phyloP scores from a whole-genome alignment of 2,797 vertebrate genomes.

The Champsocephalus esox region DNA sequence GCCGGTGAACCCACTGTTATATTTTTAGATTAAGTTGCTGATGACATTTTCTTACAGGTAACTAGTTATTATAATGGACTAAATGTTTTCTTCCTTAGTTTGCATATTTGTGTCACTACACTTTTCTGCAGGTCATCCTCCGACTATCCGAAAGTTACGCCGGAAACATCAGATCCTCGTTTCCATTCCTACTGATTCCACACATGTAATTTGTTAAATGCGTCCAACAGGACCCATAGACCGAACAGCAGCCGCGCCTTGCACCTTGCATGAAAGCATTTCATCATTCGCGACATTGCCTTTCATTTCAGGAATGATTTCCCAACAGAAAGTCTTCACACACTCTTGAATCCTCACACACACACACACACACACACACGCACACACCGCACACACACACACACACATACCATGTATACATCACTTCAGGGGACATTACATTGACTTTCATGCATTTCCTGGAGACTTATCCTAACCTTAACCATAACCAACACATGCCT shows the following conservation, averaged over 20 bases:
- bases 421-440: too few relatives aligned
- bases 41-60: too few relatives aligned
- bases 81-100: neutral
- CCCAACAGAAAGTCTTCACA: conserved; percentile 71
- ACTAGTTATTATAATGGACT: too few relatives aligned
- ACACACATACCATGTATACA: too few relatives aligned
- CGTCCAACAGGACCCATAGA: conserved; percentile 74
- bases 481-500: too few relatives aligned
- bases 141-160: conserved; percentile 46
- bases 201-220: conserved; percentile 71
- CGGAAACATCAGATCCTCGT: conserved; percentile 59
- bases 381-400: neutral
- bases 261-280: conserved; percentile 78
- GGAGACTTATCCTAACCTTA: too few relatives aligned
- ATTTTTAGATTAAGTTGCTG: too few relatives aligned
- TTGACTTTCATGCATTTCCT: too few relatives aligned
- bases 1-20: too few relatives aligned
- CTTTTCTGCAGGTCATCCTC: conserved; percentile 19
- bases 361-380: conserved; percentile 37
- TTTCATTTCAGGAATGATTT: conserved; percentile 82
- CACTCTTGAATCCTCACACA: conserved; percentile 41
- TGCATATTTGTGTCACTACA: conserved; percentile 19
- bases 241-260: conserved; percentile 70
- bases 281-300: conserved; percentile 78
- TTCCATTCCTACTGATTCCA: conserved; percentile 65